Evolutionary conservation across 1,140 invertebrate genomes (phyloP), one percentile per base, ranked within the genome.

Genomic region (Lepidotrigona ventralis): DNA sequence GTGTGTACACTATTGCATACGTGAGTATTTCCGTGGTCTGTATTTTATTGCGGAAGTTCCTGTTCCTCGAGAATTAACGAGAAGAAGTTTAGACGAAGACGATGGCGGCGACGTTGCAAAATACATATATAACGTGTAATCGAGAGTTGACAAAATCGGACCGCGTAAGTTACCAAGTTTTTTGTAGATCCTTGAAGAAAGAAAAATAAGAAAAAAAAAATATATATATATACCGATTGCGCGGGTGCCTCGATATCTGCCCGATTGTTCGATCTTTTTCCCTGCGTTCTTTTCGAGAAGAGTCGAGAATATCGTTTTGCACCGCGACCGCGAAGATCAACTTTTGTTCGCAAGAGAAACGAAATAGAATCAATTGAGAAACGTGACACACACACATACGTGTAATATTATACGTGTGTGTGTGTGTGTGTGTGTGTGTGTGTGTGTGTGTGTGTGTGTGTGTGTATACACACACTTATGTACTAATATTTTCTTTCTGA

Each of bases 11-110:
- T 77, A 51, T 46, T 81, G 91, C 91, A 89, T 87, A 85, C 89
- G 87, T 53, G 85, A 85, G 88, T 90, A 91, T 91, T 60, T 69
- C 85, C 85, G 88, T 89, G 90, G 84, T 93, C 88, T 90, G 90
- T 92, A 91, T 91, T 90, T 93, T 91, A 91, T 91, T 75, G 75
- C 63, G 93, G 90, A 94, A 93, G 92, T 93, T 94, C 92, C 92
- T 93, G 90, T 93, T 93, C 91, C 91, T 93, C 90, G 90, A 91
- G 88, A 86, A 85, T 81, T 74, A 60, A 78, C 63, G 54, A 85
- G 68, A 71, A 23, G n/a, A 69, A 51, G 72, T 60, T 19, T 23
- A 75, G 53, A 71, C 69, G 46, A 71, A n/a, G 46, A n/a, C 33
- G 60, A 60, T 15, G 14, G 53, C 33, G 17, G 21, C 64, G 29